A percentile compares a stretch with the other conserved stretches of the same genome.
Conservation (phyloP, 2,888 invertebrate species). For the Sarcophaga caerulescens region DNA sequence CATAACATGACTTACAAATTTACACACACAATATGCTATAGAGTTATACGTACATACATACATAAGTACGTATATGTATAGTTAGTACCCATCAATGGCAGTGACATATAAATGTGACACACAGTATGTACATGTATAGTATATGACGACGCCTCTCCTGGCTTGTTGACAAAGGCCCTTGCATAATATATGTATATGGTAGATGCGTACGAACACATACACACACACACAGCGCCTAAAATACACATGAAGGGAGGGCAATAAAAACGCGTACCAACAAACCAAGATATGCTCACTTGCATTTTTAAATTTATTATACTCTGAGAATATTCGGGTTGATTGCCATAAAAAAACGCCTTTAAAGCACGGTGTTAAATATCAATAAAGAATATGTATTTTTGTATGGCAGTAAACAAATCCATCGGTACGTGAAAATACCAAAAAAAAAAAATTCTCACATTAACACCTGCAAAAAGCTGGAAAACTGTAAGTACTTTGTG, state of each 20-base stretch:
- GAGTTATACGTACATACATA: too few species aligned
- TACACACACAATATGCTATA: background rate
- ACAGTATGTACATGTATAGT: background rate
- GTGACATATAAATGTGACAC: background rate
- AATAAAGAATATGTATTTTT: too few species aligned
- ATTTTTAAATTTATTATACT: conserved; percentile 22
- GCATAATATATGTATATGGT: too few species aligned
- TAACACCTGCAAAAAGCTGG: too few species aligned
- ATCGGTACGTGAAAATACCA: too few species aligned
- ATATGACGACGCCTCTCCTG: background rate
- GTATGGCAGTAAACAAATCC: too few species aligned
- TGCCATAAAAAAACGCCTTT: background rate
- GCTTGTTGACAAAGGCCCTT: too few species aligned
- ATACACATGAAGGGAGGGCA: background rate
- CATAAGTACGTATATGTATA: background rate
- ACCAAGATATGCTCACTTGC: conserved; percentile 23
- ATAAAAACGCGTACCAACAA: conserved; percentile 9
- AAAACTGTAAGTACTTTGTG: too few species aligned
- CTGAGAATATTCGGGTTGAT: background rate
- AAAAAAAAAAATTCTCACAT: too few species aligned
- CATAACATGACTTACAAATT: conserved; percentile 7
- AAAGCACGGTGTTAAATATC: background rate
- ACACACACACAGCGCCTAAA: background rate
- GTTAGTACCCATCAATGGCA: background rate
- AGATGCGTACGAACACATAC: background rate